Evolutionary conservation across 2,113 vertebrate genomes (phyloP).

Genomic region (Rhabdornis inornatus): DNA sequence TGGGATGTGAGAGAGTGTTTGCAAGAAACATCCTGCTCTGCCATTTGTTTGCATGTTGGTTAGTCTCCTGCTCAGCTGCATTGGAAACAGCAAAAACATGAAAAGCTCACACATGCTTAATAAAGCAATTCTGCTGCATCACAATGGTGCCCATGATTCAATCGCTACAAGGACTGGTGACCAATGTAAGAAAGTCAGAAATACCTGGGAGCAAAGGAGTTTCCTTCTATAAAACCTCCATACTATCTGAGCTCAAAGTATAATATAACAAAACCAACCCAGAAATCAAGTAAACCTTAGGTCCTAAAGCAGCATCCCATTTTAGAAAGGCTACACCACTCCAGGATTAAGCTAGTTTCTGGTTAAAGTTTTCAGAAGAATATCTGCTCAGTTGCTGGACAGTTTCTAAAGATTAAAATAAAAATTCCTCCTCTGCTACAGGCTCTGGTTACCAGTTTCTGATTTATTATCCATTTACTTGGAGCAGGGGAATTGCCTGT

Average conservation of each 20-base stretch:
- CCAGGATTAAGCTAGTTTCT: background rate
- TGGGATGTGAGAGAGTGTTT: background rate
- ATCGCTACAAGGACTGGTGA: background rate
- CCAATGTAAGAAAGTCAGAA: background rate
- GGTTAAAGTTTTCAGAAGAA: background rate
- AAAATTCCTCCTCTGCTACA: background rate
- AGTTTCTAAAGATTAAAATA: constrained; percentile 22
- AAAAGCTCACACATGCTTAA: background rate
- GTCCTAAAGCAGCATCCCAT: background rate
- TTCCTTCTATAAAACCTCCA: background rate
- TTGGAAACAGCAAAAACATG: background rate
- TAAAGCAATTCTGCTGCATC: background rate
- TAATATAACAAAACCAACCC: background rate
- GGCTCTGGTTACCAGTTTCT: constrained; percentile 13
- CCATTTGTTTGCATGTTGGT: background rate
- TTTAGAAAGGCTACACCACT: constrained; percentile 1
- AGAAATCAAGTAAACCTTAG: background rate
- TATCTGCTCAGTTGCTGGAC: background rate
- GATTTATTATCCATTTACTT: constrained; percentile 44
- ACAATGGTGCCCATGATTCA: background rate
- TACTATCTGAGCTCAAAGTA: background rate
- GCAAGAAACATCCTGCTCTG: background rate
- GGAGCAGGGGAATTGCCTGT: constrained; percentile 20
- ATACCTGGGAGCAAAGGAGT: background rate
- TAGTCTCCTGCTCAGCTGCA: background rate